Evolutionary conservation across 2,113 vertebrate species (phyloP), one percentile per base, ranked within the genome.

Genomic region (Oplegnathus fasciatus): DNA sequence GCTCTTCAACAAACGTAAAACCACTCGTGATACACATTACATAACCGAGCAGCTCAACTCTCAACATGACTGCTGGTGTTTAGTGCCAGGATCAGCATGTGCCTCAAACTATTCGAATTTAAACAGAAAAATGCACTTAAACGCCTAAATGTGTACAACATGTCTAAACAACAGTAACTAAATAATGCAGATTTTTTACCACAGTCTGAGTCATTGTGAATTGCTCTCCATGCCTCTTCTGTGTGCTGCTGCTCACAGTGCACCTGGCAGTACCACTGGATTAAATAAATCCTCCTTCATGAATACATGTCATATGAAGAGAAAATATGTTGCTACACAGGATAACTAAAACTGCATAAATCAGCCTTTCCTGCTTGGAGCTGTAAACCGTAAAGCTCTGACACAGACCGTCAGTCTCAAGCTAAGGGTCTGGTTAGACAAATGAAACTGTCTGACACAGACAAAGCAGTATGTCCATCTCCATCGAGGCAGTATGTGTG

Each of bases 221-320:
- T 24, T 71, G 26, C 26, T 30, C 52, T 32, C 1, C 22, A 72
- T 60, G 68, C 62, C 24, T 71, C 26, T 61, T 30, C 40, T 42
- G 37, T 71, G 67, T 73, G 37, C 57, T 64, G 32, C 67, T 37
- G 69, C 58, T 78, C 15, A 61, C 3, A 22, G 14, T 28, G n/a
- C 69, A 82, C 71, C 62, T 85, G 73, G 70, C 77, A 80, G 82
- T 60, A 66, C 68, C 48, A 46, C 65, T 50, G 44, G 72, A 86
- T 84, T 87, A 92, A 86, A 89, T 72, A 87, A 89, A 87, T 85
- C 76, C 50, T 78, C 5, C 57, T 64, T 68, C 48, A 86, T 66
- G 74, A 83, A 64, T 52, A 82, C 78, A 65, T 55, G 54, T 44
- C 80, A 81, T 76, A 88, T 58, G 60, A 78, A 84, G 46, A 77